Evolutionary conservation across 2,888 invertebrate genomes (phyloP), one percentile per base, ranked within the genome.

Genomic region (Acrocyrtus sp.): DNA sequence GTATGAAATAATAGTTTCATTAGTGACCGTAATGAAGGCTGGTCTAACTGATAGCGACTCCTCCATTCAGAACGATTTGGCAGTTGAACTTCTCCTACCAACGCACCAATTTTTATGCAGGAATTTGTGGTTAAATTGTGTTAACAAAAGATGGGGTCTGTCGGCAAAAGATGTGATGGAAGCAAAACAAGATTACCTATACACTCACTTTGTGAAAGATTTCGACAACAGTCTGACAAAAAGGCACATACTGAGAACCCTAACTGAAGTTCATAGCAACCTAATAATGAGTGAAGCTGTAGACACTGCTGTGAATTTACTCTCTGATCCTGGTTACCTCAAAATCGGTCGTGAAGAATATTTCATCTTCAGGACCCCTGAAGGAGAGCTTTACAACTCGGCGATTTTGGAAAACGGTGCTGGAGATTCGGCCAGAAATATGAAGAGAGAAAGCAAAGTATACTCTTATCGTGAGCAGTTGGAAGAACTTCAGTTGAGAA

Each of bases 381-480:
- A 94, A 66, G 96, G 94, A 2, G 93, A 94, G 82, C 87, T 98
- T 0, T 98, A 92, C 83, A 96, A 98, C 85, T 96, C 94, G 85
- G 91, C 90, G 79, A 90, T 92, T 17, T 22, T 80, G n/a, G 81
- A 82, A 48, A 68, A 66, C 12, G 79, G 78, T 10, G 45, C 51
- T n/a, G 80, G 82, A 15, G 80, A 78, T 2, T 57, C 72, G 3
- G 77, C 72, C 3, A 83, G 81, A 72, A 96, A 98, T 82, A 88
- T 98, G 84, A 96, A 95, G 84, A 88, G 97, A 17, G 98, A 98
- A 84, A 98, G 95, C 84, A 98, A 97, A 85, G 94, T 92, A 1
- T 98, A 98, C 84, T 95, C 96, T 75, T 97, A 95, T 84, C 95
- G 96, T 83, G 98, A 98, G 75, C 98, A 99, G 84, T 88, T 96